Conservation (phyloP, 2,113 vertebrate species). For the Hippoglossus stenolepis region DNA sequence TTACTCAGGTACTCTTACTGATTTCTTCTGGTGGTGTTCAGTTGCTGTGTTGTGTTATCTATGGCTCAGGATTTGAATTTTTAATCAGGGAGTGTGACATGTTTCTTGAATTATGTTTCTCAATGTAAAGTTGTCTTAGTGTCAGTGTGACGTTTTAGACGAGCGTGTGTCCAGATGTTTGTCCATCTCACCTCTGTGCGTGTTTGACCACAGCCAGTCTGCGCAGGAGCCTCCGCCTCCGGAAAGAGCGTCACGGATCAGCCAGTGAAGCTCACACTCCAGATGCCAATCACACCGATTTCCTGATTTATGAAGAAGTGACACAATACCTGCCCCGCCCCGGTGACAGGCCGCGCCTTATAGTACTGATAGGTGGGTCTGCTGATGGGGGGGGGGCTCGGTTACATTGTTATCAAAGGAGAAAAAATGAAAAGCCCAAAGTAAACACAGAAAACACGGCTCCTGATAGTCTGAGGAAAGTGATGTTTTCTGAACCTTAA, state of each 20-base stretch:
- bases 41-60: constrained; percentile 46
- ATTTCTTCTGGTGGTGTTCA: constrained; percentile 58
- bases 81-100: background rate
- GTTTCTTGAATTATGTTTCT: background rate
- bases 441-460: too few species aligned
- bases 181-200: background rate
- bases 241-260: constrained; percentile 83
- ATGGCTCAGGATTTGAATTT: background rate
- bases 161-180: background rate
- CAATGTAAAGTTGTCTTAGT: background rate
- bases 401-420: background rate
- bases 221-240: constrained; percentile 89
- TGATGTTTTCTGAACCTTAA: too few species aligned
- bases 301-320: constrained; percentile 93
- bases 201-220: constrained; percentile 84
- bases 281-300: constrained; percentile 74
- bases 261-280: constrained; percentile 77
- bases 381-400: background rate
- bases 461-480: too few species aligned
- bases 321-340: constrained; percentile 86
- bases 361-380: constrained; percentile 90
- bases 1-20: constrained; percentile 81
- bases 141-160: background rate
- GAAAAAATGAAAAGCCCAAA: too few species aligned
- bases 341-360: constrained; percentile 88